Percentiles rank a stretch among this genome's conserved stretches.
These are phyloP conservation scores for Ormyrus rosae DNA, from an alignment of 2,888 invertebrate species.

Conservation along the genomic window DNA sequence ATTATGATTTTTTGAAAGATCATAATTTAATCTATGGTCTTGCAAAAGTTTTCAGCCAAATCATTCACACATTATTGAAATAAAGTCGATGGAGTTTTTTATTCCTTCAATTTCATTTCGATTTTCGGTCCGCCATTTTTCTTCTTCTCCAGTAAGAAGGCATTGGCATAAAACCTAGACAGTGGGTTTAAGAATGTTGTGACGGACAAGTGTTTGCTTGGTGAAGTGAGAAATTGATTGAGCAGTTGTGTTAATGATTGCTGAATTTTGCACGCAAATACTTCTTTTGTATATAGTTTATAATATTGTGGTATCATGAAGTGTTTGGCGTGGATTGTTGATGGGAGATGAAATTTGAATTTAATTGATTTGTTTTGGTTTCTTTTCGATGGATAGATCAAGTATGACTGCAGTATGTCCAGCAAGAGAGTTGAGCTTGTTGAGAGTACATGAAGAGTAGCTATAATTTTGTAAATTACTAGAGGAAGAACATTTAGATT, in stretches of 20 bases:
- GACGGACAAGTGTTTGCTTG: slow-evolving; percentile 17
- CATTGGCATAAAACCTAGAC: too few relatives aligned
- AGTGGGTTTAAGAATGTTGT: slow-evolving; percentile 16
- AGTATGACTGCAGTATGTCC: slow-evolving; percentile 31
- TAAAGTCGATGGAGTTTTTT: too few relatives aligned
- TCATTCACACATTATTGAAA: too few relatives aligned
- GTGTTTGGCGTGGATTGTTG: background rate
- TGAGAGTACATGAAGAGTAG: slow-evolving; percentile 66
- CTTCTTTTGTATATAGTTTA: background rate
- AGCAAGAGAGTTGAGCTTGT: slow-evolving; percentile 13
- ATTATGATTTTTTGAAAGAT: too few relatives aligned
- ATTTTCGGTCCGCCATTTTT: too few relatives aligned
- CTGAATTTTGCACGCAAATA: background rate
- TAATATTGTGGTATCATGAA: background rate
- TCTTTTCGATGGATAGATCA: slow-evolving; percentile 33
- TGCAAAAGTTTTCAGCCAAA: too few relatives aligned
- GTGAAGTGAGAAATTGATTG: slow-evolving; percentile 8
- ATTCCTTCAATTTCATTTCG: too few relatives aligned
- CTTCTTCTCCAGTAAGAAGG: too few relatives aligned
- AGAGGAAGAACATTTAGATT: too few relatives aligned
- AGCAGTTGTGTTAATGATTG: too few relatives aligned
- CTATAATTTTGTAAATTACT: slow-evolving; percentile 46
- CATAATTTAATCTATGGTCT: too few relatives aligned
- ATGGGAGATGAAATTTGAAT: background rate
- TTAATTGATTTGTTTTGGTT: background rate